These are phyloP conservation scores for Penaeus chinensis DNA, from an alignment of 1,140 invertebrate genomes.

Conservation along the genomic window DNA sequence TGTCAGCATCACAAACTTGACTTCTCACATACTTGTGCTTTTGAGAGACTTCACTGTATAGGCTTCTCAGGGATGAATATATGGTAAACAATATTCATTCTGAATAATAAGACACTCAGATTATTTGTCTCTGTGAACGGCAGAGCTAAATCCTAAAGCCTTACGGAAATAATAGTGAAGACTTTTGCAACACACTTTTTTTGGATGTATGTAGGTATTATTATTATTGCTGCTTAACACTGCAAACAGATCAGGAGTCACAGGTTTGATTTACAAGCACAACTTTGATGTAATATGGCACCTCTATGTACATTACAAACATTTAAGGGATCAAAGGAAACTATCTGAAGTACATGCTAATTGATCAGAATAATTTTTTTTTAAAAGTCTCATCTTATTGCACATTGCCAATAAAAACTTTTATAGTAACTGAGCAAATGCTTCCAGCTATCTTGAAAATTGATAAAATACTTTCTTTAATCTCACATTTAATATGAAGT, in stretches of 20 bases:
- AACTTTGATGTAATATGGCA: conserved; percentile 61
- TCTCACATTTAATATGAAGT: conserved; percentile 12
- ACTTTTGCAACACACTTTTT: conserved; percentile 28
- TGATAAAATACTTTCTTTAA: conserved; percentile 19
- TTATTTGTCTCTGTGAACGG: conserved; percentile 25
- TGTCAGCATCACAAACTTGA: conserved; percentile 32
- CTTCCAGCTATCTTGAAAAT: conserved; percentile 25
- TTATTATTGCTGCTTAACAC: conserved; percentile 55
- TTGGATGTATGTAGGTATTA: conserved; percentile 26
- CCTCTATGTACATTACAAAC: conserved; percentile 57
- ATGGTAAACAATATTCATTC: conserved; percentile 17
- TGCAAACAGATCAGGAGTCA: conserved; percentile 34
- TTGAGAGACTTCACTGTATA: conserved; percentile 8
- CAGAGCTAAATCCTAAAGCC: conserved; percentile 27
- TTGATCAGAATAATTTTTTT: conserved; percentile 31
- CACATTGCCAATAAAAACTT: conserved; percentile 32
- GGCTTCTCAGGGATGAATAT: conserved; percentile 16
- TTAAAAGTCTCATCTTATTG: conserved; percentile 28
- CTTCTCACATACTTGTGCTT: conserved; percentile 51
- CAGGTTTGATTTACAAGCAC: conserved; percentile 41
- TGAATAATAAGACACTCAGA: conserved; percentile 43
- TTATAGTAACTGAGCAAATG: conserved; percentile 41
- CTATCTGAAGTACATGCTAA: not conserved
- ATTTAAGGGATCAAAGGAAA: conserved; percentile 43
- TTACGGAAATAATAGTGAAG: conserved; percentile 41